Percentiles rank a stretch among this genome's conserved stretches.
These are phyloP conservation scores for Galerucella calmariensis DNA, from an alignment of 2,888 invertebrate species.

Conservation along the genomic window DNA sequence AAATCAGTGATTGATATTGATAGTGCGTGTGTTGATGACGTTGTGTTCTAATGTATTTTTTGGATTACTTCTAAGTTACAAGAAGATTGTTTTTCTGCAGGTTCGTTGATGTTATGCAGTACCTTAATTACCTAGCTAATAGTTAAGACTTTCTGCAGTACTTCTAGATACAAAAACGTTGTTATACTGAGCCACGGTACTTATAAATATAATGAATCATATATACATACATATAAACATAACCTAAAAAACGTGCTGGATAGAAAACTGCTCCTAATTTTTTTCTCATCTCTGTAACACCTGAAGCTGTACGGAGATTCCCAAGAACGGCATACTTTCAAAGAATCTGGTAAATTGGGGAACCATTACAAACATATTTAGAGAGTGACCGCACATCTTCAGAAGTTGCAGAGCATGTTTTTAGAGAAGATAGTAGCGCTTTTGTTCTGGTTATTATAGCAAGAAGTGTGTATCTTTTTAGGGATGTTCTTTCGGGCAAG, in stretches of 20 bases:
- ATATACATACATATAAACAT: constrained; percentile 20
- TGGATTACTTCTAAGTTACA: constrained; percentile 4
- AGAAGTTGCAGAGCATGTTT: constrained; percentile 55
- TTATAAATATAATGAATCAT: background rate
- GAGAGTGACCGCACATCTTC: constrained; percentile 52
- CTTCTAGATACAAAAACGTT: too few relatives aligned
- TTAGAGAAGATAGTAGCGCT: constrained; percentile 59
- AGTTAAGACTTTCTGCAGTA: background rate
- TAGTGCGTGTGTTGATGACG: background rate
- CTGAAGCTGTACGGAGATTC: constrained; percentile 26
- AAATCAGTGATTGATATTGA: background rate
- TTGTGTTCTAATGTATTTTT: constrained; percentile 13
- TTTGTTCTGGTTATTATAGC: constrained; percentile 61
- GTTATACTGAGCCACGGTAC: background rate
- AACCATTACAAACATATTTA: constrained; percentile 62
- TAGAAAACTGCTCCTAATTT: background rate
- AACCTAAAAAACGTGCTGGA: constrained; percentile 11
- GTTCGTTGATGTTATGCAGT: background rate
- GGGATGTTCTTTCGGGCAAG: constrained; percentile 40
- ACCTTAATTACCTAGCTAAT: background rate
- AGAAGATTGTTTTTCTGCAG: constrained; percentile 3
- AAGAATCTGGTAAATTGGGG: constrained; percentile 60
- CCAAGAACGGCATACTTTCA: constrained; percentile 40
- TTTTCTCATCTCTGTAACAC: constrained; percentile 23
- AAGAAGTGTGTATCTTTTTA: constrained; percentile 46